Conservation (phyloP, 2,113 vertebrate genomes). For the Tretioscincus oriximinensis region DNA sequence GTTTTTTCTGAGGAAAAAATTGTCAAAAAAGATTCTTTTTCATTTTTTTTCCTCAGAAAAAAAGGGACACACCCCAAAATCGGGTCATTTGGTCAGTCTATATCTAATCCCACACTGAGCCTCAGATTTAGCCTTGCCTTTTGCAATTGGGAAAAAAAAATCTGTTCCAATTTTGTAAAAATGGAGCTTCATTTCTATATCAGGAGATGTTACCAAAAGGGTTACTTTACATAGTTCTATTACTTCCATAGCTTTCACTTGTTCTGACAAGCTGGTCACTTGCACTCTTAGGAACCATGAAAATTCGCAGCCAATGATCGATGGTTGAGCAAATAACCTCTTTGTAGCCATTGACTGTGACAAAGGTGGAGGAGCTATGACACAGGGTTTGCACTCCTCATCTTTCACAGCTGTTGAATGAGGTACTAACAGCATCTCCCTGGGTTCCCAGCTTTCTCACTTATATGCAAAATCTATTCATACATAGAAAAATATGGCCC, state of each 20-base stretch:
- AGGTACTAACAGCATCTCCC: constrained; percentile 22
- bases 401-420: constrained; percentile 40
- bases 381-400: not conserved
- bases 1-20: no score
- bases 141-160: not conserved
- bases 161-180: not conserved
- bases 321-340: constrained; percentile 9
- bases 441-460: constrained; percentile 31
- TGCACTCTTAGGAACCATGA: not conserved
- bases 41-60: no score
- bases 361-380: not conserved
- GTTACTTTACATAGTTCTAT: not conserved
- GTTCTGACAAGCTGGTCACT: constrained; percentile 12
- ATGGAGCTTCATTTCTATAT: not conserved
- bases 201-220: not conserved
- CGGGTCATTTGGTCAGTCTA: no score
- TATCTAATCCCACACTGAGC: not conserved
- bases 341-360: constrained; percentile 21
- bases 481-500: constrained; percentile 48
- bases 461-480: constrained; percentile 44
- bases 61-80: no score
- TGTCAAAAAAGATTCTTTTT: no score
- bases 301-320: not conserved
- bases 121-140: not conserved
- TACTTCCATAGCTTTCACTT: not conserved